Conservation (phyloP, 2,113 vertebrate species). For the Bungarus multicinctus region DNA sequence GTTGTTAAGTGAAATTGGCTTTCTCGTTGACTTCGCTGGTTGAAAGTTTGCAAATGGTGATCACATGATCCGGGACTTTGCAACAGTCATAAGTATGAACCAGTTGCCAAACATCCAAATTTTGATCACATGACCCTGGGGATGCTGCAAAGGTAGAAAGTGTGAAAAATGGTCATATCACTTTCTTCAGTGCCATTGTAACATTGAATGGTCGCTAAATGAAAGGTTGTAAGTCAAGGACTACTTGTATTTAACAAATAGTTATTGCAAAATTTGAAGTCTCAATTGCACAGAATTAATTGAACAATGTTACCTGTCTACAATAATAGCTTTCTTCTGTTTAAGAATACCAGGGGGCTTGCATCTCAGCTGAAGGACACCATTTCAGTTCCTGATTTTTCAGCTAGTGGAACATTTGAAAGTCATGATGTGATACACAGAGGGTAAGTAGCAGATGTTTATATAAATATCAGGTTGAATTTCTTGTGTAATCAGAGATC, state of each 20-base stretch:
- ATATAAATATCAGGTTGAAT: background rate
- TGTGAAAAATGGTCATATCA: too few species aligned
- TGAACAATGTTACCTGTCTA: background rate
- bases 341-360: constrained; percentile 84
- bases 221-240: too few species aligned
- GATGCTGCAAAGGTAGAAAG: too few species aligned
- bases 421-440: constrained; percentile 83
- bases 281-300: background rate
- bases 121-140: too few species aligned
- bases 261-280: background rate
- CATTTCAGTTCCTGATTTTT: constrained; percentile 82
- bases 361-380: constrained; percentile 86
- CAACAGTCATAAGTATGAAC: too few species aligned
- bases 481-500: background rate
- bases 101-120: too few species aligned
- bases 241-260: background rate
- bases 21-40: too few species aligned
- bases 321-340: constrained; percentile 27
- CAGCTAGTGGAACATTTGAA: constrained; percentile 79
- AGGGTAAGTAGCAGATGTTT: constrained; percentile 70
- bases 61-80: too few species aligned
- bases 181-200: too few species aligned
- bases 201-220: too few species aligned
- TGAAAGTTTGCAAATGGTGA: too few species aligned
- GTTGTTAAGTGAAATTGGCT: too few species aligned